Conservation (phyloP, 1,140 invertebrate species). For the Steinernema khuongi region DNA sequence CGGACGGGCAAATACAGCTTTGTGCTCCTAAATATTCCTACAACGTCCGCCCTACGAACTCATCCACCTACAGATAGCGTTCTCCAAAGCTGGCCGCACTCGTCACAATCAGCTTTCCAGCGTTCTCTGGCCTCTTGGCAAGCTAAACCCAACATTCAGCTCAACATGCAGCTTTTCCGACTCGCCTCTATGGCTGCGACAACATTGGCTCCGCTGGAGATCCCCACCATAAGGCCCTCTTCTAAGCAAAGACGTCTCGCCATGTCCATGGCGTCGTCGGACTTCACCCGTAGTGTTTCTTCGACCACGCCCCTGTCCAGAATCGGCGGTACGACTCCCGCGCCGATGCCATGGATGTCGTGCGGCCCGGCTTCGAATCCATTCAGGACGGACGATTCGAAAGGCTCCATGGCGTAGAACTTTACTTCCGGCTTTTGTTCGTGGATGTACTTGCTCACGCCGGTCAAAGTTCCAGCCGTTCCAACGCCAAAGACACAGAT, state of each 20-base stretch:
- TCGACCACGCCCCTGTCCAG: constrained; percentile 24
- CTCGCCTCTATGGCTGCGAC: constrained; percentile 31
- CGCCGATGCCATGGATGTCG: constrained; percentile 55
- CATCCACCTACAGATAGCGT: constrained; percentile 21
- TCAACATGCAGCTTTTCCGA: neutral
- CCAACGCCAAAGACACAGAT: constrained; percentile 54
- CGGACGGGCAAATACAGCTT: neutral
- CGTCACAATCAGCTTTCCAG: constrained; percentile 38
- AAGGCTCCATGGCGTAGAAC: constrained; percentile 51
- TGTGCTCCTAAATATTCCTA: constrained; percentile 6
- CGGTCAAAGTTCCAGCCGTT: constrained; percentile 56
- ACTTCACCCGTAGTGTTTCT: constrained; percentile 20
- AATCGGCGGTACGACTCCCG: constrained; percentile 49
- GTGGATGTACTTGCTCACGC: constrained; percentile 44
- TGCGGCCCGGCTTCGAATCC: constrained; percentile 45
- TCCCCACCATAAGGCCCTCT: constrained; percentile 39
- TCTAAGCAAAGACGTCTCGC: constrained; percentile 30
- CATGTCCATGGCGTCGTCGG: constrained; percentile 38
- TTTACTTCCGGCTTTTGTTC: constrained; percentile 49
- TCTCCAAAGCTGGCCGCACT: constrained; percentile 36
- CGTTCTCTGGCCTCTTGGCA: constrained; percentile 30
- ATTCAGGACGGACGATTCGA: constrained; percentile 49
- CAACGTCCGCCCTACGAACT: neutral
- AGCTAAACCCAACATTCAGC: constrained; percentile 19
- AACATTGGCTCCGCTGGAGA: constrained; percentile 39